Evolutionary conservation across 2,113 vertebrate species (phyloP).

Genomic region (Scytalopus superciliaris): DNA sequence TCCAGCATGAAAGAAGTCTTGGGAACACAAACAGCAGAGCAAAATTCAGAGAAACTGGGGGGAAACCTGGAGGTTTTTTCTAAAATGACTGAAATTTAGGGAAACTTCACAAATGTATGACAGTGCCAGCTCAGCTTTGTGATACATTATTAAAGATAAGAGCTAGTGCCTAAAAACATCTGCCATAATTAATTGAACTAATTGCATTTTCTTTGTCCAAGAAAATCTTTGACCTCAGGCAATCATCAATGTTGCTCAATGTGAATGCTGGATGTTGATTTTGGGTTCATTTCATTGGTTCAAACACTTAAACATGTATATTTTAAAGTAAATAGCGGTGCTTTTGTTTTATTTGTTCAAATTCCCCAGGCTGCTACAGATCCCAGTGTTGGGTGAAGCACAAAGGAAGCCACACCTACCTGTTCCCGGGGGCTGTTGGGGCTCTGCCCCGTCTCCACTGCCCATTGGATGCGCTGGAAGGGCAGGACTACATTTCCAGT

Average conservation of each 20-base stretch:
- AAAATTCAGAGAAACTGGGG: not conserved
- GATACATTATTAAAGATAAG: not conserved
- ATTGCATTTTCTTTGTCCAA: not conserved
- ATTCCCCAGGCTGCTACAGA: not conserved
- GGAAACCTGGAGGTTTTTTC: not conserved
- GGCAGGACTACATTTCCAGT: slow-evolving; percentile 80
- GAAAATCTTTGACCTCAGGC: not conserved
- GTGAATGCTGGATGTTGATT: not conserved
- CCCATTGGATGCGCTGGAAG: slow-evolving; percentile 87
- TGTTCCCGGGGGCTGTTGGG: slow-evolving; percentile 89
- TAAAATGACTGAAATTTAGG: not conserved
- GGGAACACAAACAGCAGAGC: not conserved
- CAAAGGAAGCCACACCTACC: not conserved
- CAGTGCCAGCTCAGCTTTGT: not conserved
- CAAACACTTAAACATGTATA: not conserved
- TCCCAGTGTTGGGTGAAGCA: fast-evolving
- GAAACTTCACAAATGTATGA: not conserved
- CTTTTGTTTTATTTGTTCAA: not conserved
- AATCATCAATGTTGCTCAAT: not conserved
- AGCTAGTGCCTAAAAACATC: not conserved
- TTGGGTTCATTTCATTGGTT: not conserved
- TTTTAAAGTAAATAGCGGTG: not conserved
- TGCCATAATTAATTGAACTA: not conserved
- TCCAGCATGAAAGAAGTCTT: not conserved
- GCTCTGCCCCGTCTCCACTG: slow-evolving; percentile 80